Evolutionary conservation across 2,113 vertebrate species (phyloP), one percentile per base, ranked within the genome.

Genomic region (Melierax canorus): DNA sequence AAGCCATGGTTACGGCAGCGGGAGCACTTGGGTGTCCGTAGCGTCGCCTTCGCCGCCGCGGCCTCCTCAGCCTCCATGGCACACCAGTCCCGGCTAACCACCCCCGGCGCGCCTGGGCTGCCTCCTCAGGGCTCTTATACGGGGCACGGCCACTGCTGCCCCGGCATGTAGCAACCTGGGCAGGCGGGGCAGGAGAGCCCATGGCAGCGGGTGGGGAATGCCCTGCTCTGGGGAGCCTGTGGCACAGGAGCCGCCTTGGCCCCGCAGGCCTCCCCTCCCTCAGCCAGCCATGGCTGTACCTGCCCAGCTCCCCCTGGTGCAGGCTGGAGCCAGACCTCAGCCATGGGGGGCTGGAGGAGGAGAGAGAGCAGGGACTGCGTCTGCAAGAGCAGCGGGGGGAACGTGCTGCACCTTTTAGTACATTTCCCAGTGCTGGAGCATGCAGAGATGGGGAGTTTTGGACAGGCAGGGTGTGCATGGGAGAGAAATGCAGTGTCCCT

Each of bases 1-100:
- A 98, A 98, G 36, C 99, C 99, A 0, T 99, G 99, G 94, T 99
- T 99, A 20, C 99, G 96, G 95, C 99, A 99, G 56, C 98, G 98
- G 1, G 98, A 98, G 83, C 99, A 99, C 87, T 98, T 99, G 2
- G 98, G 99, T 10, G 92, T 96, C 23, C 99, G 98, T 64, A 97
- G 84, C 0, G 71, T 46, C 24, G 76, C 96, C 81, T 96, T 97
- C 1, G 66, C 81, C 67, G 34, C 66, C 0, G 6, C 3, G 3
- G 82, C 51, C 43, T 92, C 95, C 36, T 94, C 79, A 0, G 75
- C 71, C 24, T 97, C 86, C 96, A 90, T 91, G 0, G 9, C 53
- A 4, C 43, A n/a, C 10, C 68, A 10, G 5, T 3, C 18, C 15
- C 6, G 2, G 1, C 10, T 29, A 9, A 13, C 17, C 56, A 11